Conservation (phyloP, 1,140 invertebrate genomes). For the Diplogasteroides magnus region DNA sequence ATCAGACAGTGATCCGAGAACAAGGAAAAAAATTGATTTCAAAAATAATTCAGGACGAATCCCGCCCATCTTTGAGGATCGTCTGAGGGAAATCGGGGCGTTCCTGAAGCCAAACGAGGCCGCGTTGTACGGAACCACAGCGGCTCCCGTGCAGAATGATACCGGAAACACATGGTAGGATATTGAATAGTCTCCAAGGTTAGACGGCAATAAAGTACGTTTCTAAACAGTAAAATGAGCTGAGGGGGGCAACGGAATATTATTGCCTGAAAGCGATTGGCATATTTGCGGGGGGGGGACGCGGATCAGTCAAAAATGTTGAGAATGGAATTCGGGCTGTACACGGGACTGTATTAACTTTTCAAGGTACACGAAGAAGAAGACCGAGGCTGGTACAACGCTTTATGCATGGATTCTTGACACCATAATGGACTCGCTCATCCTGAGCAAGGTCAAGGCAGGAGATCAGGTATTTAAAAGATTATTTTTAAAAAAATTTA, state of each 20-base stretch:
- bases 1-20: slow-evolving; percentile 1
- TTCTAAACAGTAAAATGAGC: slow-evolving; percentile 49
- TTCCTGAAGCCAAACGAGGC: slow-evolving; percentile 81
- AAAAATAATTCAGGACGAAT: slow-evolving; percentile 70
- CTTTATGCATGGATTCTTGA: slow-evolving; percentile 44
- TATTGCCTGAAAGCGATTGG: slow-evolving; percentile 43
- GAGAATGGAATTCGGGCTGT: slow-evolving; percentile 40
- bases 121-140: slow-evolving; percentile 56
- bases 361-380: slow-evolving; percentile 16
- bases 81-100: slow-evolving; percentile 66
- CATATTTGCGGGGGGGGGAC: slow-evolving; percentile 37
- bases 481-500: background rate
- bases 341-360: background rate
- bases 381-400: slow-evolving; percentile 34
- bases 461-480: background rate
- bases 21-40: slow-evolving; percentile 70
- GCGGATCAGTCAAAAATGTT: background rate
- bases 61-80: slow-evolving; percentile 79
- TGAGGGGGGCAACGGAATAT: slow-evolving; percentile 71
- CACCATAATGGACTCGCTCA: slow-evolving; percentile 6
- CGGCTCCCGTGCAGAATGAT: background rate
- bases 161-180: background rate
- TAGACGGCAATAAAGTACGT: slow-evolving; percentile 8
- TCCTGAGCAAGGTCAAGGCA: background rate
- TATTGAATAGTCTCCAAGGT: no score